A percentile compares a stretch with the other conserved stretches of the same genome.
Conservation (phyloP, 2,888 invertebrate species). For the Hydriomena furcata region DNA sequence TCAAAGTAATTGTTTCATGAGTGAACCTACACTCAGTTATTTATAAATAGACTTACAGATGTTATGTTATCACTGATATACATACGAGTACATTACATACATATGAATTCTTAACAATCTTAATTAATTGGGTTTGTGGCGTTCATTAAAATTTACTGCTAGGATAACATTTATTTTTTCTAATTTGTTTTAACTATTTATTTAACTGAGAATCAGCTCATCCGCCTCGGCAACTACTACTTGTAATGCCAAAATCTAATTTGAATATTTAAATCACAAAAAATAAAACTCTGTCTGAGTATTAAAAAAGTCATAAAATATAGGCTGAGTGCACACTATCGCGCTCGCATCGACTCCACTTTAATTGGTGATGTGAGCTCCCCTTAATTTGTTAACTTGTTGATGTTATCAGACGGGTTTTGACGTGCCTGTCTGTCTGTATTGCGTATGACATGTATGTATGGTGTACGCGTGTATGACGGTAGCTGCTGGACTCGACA, state of each 20-base stretch:
- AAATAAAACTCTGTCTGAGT: background rate
- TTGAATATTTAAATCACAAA: slow-evolving; percentile 8
- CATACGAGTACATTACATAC: too few species aligned
- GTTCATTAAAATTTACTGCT: background rate
- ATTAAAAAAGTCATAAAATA: slow-evolving; percentile 15
- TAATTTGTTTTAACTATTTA: too few species aligned
- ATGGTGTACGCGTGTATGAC: too few species aligned
- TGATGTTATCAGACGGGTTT: slow-evolving; percentile 10
- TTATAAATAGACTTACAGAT: slow-evolving; percentile 1
- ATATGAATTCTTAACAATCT: too few species aligned
- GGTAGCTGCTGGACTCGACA: too few species aligned
- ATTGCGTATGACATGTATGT: too few species aligned
- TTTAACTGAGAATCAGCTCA: too few species aligned
- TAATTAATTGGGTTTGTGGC: too few species aligned
- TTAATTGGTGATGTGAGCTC: slow-evolving; percentile 10
- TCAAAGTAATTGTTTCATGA: slow-evolving; percentile 8
- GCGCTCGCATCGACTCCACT: background rate
- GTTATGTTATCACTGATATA: background rate
- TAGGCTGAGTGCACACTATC: background rate
- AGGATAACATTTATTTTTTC: background rate
- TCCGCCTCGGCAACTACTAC: too few species aligned
- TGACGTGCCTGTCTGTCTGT: slow-evolving; percentile 4
- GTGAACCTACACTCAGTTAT: background rate
- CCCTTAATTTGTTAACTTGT: slow-evolving; percentile 11
- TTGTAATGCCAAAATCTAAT: too few species aligned